A percentile compares a stretch with the other conserved stretches of the same genome.
Conservation (phyloP, 2,113 vertebrate species). For the Megatriorchis doriae region DNA sequence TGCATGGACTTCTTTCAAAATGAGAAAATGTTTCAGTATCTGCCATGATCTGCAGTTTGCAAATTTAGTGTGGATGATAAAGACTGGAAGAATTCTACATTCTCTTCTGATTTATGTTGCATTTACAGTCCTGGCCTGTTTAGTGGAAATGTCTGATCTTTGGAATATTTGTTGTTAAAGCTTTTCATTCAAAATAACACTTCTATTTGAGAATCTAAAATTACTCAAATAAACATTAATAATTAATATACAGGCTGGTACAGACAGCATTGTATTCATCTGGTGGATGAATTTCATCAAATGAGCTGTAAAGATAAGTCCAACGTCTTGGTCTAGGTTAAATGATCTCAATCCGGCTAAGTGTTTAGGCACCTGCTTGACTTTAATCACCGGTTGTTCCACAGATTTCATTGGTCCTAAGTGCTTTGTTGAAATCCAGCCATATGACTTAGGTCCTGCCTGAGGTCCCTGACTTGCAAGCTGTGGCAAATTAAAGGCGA, state of each 20-base stretch:
- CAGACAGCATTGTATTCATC: background rate
- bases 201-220: background rate
- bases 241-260: background rate
- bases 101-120: background rate
- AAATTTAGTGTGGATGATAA: background rate
- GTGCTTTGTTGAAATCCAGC: slow-evolving; percentile 1
- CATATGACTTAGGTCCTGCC: background rate
- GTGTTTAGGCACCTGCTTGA: background rate
- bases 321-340: background rate
- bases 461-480: background rate
- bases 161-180: background rate
- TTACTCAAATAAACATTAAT: background rate
- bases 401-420: background rate
- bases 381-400: background rate
- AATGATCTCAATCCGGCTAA: background rate
- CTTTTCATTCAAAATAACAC: background rate
- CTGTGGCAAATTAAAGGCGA: slow-evolving; percentile 21
- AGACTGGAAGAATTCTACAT: background rate
- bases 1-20: slow-evolving; percentile 33
- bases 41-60: background rate
- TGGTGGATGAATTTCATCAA: fast-evolving
- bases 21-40: background rate
- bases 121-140: background rate
- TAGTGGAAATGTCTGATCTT: background rate
- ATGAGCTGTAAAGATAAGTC: background rate